A percentile compares a stretch with the other conserved stretches of the same genome.
Evolutionary conservation across 2,113 vertebrate species (phyloP).

Genomic region (Miniopterus natalensis): DNA sequence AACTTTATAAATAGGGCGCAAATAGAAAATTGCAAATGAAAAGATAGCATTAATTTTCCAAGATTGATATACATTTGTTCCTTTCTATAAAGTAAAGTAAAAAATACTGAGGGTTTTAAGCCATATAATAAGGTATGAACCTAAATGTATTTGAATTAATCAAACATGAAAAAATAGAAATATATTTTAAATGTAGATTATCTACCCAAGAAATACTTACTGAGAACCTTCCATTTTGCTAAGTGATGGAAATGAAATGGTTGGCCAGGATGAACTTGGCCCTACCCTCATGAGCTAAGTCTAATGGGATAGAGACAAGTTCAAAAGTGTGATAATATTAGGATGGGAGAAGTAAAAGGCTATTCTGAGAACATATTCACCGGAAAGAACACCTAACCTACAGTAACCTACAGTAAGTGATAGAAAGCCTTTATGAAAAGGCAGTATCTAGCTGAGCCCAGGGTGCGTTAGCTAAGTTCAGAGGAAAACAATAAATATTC

Average conservation of each 20-base stretch:
- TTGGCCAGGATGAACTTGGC: background rate
- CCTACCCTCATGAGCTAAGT: background rate
- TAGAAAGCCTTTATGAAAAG: background rate
- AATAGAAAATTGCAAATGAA: background rate
- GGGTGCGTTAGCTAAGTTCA: background rate
- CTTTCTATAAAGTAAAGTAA: conserved; percentile 15
- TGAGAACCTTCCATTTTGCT: background rate
- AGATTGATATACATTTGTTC: background rate
- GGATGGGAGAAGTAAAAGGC: background rate
- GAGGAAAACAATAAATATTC: background rate
- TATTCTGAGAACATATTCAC: background rate
- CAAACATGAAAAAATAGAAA: background rate
- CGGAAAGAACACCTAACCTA: background rate
- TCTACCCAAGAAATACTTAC: background rate
- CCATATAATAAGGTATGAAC: background rate
- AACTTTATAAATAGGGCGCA: background rate
- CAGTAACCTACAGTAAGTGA: too few relatives aligned
- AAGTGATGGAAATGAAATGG: background rate
- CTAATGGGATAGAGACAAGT: background rate
- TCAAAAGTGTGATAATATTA: background rate
- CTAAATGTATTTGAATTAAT: conserved; percentile 2
- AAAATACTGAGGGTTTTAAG: conserved; percentile 27
- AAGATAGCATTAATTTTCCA: background rate
- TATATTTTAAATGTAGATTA: background rate
- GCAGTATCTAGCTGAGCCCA: background rate